Percentiles rank a stretch among this genome's conserved stretches.
Conservation (phyloP, 35 echinoderm and acorn worm species). For the Ophioderma brevispina region DNA sequence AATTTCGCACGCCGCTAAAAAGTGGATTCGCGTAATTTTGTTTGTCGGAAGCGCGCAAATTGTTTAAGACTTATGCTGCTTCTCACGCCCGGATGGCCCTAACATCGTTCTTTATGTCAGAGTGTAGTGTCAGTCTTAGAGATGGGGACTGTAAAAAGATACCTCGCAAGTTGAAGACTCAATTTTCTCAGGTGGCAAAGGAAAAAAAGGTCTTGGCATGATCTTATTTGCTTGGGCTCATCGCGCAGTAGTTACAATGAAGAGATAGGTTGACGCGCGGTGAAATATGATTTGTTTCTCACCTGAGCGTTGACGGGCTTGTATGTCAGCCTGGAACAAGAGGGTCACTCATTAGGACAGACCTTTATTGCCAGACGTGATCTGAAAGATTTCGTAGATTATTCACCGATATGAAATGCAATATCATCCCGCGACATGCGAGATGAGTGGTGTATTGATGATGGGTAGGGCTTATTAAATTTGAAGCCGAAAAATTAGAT, state of each 20-base stretch:
- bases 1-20: neutral
- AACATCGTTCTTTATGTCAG: neutral
- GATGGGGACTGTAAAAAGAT: neutral
- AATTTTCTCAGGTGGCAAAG: neutral
- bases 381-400: constrained; percentile 14
- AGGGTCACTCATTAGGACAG: neutral
- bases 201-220: no score
- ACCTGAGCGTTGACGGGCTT: neutral
- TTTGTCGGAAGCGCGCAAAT: neutral
- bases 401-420: constrained; percentile 40
- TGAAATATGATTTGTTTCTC: neutral
- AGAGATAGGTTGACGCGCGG: neutral
- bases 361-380: constrained; percentile 4
- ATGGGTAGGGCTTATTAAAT: constrained; percentile 43
- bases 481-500: constrained; percentile 57
- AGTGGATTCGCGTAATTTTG: neutral
- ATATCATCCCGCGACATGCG: constrained; percentile 24
- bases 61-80: neutral
- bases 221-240: no score
- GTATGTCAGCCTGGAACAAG: neutral
- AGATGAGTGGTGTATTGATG: constrained; percentile 9
- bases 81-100: neutral
- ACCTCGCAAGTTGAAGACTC: neutral
- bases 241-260: no score
- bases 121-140: neutral